Evolutionary conservation across 2,797 vertebrate species (phyloP), one percentile per base, ranked within the genome.

Genomic region (Ctenosaura bakeri): DNA sequence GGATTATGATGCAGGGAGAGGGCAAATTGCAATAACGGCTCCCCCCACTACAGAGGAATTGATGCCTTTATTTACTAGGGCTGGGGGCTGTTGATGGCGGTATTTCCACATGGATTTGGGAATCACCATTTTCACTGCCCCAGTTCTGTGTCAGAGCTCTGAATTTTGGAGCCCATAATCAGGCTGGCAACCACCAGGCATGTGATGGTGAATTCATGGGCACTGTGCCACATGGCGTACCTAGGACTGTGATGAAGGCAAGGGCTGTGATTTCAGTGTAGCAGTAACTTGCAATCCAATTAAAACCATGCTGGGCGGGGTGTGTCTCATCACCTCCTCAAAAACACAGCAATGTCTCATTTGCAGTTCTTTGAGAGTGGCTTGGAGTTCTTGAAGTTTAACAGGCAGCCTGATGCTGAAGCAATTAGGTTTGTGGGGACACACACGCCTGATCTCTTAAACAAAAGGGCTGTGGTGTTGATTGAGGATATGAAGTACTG

Each of bases 361-460:
- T 74, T 24, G 10, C n/a, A 8, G 10, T 83, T 22, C 32, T 73
- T 81, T 54, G 29, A 20, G 18, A 1, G 16, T 22, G 22, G 35
- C 32, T 1, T 9, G 0, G 32, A 10, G 4, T 12, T 32, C 1
- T 6, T 42, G 32, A 26, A 29, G 4, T 1, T 29, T 32, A 18
- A 35, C 2, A 12, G 7, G 46, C 52, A 56, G 50, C 29, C 5
- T 32, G 2, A 4, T 29, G 29, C 18, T 6, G 73, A 1, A 42
- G 35, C 18, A 62, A 5, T 52, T 29, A 46, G 8, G 66, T 16
- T 18, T 35, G 35, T 42, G 35, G 13, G 6, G 16, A 76, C 16
- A 8, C 2, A 6, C 35, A 6, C 35, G 38, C 8, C 35, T 42
- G 6, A n/a, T 42, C 35, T 74, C 9, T 38, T 18, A 71, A 50